phyloP scores from a whole-genome alignment of 2,113 vertebrate species.

The Chloebia gouldiae region DNA sequence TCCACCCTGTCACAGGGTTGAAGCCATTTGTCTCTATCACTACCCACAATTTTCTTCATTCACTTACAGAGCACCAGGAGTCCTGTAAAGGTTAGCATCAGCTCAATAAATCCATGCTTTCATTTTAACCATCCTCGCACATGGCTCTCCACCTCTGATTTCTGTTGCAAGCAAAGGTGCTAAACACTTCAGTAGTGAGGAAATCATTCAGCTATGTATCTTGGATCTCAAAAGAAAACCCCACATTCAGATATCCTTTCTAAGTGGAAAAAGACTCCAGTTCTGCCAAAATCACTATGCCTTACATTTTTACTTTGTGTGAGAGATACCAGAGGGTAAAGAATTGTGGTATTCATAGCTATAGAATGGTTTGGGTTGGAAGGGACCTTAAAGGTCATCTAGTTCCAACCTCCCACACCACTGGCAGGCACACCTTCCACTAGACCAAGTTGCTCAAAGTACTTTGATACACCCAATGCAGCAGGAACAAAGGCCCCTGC shows the following conservation, averaged over 20 bases:
- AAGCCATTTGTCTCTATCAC: neutral
- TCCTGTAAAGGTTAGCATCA: neutral
- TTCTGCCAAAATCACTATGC: neutral
- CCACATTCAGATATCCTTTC: neutral
- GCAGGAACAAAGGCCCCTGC: neutral
- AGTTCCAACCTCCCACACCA: neutral
- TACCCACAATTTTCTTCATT: neutral
- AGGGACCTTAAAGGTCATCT: neutral
- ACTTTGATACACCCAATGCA: neutral
- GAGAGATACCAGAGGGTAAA: neutral
- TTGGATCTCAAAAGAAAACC: neutral
- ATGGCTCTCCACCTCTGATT: neutral
- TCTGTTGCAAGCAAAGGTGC: neutral
- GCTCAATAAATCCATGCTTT: fast-evolving
- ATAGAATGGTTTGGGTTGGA: neutral
- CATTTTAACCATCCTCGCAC: neutral
- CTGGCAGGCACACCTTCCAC: neutral
- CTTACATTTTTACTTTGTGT: neutral
- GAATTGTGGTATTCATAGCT: neutral
- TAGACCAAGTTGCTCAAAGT: neutral
- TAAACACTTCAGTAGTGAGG: neutral
- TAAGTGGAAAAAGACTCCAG: neutral
- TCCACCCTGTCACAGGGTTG: neutral
- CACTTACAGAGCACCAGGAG: neutral
- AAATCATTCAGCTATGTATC: neutral